Percentiles rank a stretch among this genome's conserved stretches.
Conservation (phyloP, 2,888 invertebrate genomes). For the Dryocosmus kuriphilus region DNA sequence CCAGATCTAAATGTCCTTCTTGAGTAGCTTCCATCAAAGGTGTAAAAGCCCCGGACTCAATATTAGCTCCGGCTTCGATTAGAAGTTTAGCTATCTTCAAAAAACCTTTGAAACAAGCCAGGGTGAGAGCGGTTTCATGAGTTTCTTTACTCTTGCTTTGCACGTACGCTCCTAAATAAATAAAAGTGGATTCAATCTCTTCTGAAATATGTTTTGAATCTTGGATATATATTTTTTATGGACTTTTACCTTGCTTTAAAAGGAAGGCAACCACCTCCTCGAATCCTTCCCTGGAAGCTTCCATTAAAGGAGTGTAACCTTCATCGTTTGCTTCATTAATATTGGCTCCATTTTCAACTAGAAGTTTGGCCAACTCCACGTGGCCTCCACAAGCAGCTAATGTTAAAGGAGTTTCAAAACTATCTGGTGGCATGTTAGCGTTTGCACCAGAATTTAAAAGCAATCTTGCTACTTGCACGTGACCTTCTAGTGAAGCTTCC, state of each 20-base stretch:
- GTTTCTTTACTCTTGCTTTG: constrained; percentile 99
- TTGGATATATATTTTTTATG: no score
- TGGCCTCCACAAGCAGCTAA: constrained; percentile 99
- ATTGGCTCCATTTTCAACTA: constrained; percentile 98
- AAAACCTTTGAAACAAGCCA: constrained; percentile 97
- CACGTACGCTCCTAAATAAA: constrained; percentile 88
- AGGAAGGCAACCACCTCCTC: constrained; percentile 98
- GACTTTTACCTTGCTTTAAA: constrained; percentile 86
- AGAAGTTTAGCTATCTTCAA: constrained; percentile 97
- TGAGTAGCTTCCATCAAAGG: constrained; percentile 99
- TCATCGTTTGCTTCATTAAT: constrained; percentile 99
- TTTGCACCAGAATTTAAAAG: constrained; percentile 98
- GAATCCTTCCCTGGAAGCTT: constrained; percentile 98
- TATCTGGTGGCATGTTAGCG: constrained; percentile 99
- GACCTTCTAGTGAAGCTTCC: constrained; percentile 99
- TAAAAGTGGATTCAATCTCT: not conserved
- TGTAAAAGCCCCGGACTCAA: constrained; percentile 97
- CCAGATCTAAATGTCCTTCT: constrained; percentile 97
- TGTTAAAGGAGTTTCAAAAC: constrained; percentile 98
- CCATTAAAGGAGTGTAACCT: constrained; percentile 99
- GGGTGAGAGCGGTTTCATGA: constrained; percentile 95
- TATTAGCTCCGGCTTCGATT: constrained; percentile 95
- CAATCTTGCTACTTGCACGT: constrained; percentile 97
- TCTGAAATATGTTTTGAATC: no score
- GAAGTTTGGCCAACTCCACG: constrained; percentile 95